These are phyloP conservation scores for Cardiocondyla obscurior DNA, from an alignment of 1,140 invertebrate genomes.

Conservation along the genomic window DNA sequence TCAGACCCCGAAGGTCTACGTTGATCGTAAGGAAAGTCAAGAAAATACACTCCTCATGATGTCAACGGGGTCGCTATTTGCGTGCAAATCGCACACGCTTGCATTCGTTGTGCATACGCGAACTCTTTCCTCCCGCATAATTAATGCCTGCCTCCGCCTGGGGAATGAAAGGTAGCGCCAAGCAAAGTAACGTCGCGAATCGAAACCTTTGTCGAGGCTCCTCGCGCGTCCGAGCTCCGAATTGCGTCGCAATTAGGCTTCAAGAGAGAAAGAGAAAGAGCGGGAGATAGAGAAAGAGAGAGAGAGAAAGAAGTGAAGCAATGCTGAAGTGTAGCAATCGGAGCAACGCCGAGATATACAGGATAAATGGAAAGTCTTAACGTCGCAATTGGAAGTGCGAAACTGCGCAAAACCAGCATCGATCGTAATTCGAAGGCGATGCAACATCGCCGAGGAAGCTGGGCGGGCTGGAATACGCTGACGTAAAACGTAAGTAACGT, in stretches of 20 bases:
- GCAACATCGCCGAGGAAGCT: background rate
- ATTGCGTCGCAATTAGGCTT: constrained; percentile 6
- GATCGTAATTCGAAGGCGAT: constrained; percentile 9
- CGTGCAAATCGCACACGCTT: constrained; percentile 24
- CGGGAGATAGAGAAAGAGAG: no score
- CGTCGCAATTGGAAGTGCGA: constrained; percentile 24
- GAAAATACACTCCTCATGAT: constrained; percentile 34
- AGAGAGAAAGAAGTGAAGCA: constrained; percentile 32
- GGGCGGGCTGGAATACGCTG: background rate
- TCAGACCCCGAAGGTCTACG: background rate
- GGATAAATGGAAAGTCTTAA: constrained; percentile 52
- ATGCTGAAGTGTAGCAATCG: constrained; percentile 30
- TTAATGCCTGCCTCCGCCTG: background rate
- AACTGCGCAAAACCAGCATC: constrained; percentile 35
- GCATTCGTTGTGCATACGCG: constrained; percentile 8
- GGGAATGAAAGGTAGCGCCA: constrained; percentile 33
- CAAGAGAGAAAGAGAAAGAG: no score
- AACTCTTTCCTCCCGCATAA: constrained; percentile 39
- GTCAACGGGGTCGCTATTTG: constrained; percentile 51
- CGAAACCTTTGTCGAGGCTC: background rate
- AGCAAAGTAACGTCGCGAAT: background rate
- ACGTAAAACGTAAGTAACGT: no score
- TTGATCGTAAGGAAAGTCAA: constrained; percentile 12
- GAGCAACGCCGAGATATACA: constrained; percentile 28
- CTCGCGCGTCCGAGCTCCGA: background rate